These are phyloP conservation scores for Apodemia zela DNA, from an alignment of 2,888 invertebrate species.

Conservation along the genomic window DNA sequence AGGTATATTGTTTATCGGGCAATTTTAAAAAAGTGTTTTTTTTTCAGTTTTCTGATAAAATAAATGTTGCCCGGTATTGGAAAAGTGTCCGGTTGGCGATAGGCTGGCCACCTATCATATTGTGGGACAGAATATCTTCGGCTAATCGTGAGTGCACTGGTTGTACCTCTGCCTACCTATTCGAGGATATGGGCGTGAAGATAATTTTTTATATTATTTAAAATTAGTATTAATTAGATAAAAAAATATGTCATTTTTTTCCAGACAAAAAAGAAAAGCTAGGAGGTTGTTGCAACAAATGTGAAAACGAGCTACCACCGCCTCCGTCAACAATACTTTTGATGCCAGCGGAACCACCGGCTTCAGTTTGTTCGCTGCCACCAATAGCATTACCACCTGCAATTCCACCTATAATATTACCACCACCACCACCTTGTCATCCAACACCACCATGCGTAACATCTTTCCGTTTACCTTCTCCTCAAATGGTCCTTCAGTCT, in stretches of 20 bases:
- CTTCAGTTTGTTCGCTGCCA: slow-evolving; percentile 34
- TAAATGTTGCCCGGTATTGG: too few relatives aligned
- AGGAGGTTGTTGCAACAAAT: slow-evolving; percentile 30
- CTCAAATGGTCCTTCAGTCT: not conserved
- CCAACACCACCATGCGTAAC: slow-evolving; percentile 17
- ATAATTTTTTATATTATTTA: too few relatives aligned
- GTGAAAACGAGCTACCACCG: slow-evolving; percentile 39
- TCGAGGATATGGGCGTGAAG: too few relatives aligned
- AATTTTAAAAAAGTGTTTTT: too few relatives aligned
- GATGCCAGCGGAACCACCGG: slow-evolving; percentile 53
- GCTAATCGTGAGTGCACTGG: too few relatives aligned
- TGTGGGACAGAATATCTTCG: too few relatives aligned
- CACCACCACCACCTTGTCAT: slow-evolving; percentile 30
- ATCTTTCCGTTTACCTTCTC: not conserved
- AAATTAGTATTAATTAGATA: too few relatives aligned
- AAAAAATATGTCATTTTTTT: slow-evolving; percentile 4
- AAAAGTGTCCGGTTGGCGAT: too few relatives aligned
- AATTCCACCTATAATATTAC: slow-evolving; percentile 27
- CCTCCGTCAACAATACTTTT: slow-evolving; percentile 56
- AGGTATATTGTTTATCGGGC: too few relatives aligned
- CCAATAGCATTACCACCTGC: slow-evolving; percentile 27
- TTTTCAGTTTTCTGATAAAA: too few relatives aligned
- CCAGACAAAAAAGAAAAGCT: slow-evolving; percentile 37
- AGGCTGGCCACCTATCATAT: too few relatives aligned
- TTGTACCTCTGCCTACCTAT: too few relatives aligned